These are phyloP conservation scores for Neodiprion lecontei DNA, from an alignment of 1,140 invertebrate genomes.

Conservation along the genomic window DNA sequence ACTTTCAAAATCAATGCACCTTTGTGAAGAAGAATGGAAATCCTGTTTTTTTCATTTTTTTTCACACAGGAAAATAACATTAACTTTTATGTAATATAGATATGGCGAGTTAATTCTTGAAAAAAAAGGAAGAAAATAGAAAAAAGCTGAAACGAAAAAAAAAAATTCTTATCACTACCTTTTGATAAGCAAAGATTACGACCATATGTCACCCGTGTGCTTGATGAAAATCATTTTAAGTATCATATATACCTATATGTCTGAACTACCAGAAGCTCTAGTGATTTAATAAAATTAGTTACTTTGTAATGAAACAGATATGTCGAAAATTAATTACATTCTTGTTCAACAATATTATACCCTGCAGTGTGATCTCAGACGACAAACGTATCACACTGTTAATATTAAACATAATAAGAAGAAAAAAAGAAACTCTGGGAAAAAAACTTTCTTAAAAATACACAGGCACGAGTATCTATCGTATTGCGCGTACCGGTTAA, in stretches of 20 bases:
- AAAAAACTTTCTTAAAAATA: no score
- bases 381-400: not conserved
- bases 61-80: not conserved
- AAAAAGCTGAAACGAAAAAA: conserved; percentile 17
- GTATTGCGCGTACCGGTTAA: not conserved
- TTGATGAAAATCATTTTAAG: not conserved
- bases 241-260: not conserved
- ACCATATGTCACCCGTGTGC: conserved; percentile 39
- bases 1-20: not conserved
- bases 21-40: not conserved
- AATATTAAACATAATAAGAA: no score
- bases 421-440: no score
- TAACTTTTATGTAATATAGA: conserved; percentile 31
- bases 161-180: conserved; percentile 36
- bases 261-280: not conserved
- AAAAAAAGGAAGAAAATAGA: not conserved
- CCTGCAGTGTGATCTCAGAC: not conserved
- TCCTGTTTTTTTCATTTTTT: not conserved
- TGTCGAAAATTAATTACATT: not conserved
- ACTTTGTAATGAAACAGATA: not conserved
- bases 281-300: not conserved
- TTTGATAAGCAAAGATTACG: conserved; percentile 43
- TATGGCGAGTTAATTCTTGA: conserved; percentile 31
- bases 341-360: not conserved
- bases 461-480: not conserved